These are phyloP conservation scores for silkworm (Bombyx mori) DNA, from an alignment of 1,140 invertebrate genomes.

Conservation along the genomic window DNA sequence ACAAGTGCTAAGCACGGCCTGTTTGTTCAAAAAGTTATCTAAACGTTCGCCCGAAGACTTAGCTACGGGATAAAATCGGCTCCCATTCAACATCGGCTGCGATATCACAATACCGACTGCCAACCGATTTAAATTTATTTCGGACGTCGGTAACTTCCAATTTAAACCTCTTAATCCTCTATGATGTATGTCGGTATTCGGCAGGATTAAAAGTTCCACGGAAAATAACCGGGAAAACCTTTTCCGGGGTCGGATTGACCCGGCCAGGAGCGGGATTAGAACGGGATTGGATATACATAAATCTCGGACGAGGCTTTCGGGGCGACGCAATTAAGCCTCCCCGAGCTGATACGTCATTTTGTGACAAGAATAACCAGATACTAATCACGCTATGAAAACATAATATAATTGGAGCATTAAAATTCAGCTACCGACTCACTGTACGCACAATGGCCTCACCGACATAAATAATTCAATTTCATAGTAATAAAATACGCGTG, in stretches of 20 bases:
- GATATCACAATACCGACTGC: conserved; percentile 69
- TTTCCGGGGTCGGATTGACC: conserved; percentile 68
- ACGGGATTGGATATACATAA: conserved; percentile 70
- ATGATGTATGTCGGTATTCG: conserved; percentile 71
- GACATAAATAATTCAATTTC: conserved; percentile 71
- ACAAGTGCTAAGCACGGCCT: conserved; percentile 14
- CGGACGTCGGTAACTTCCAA: conserved; percentile 71
- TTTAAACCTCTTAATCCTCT: conserved; percentile 71
- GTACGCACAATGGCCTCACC: conserved; percentile 52
- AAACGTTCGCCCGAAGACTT: conserved; percentile 45
- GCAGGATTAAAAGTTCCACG: conserved; percentile 70
- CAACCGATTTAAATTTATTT: conserved; percentile 70
- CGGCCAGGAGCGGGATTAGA: conserved; percentile 63
- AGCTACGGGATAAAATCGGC: conserved; percentile 57
- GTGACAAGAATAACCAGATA: conserved; percentile 42
- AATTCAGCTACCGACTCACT: conserved; percentile 49
- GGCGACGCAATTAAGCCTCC: conserved; percentile 60
- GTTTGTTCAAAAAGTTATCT: conserved; percentile 8
- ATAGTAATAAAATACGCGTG: conserved; percentile 71
- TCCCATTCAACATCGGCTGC: conserved; percentile 60
- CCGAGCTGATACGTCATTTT: conserved; percentile 60
- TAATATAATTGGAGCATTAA: conserved; percentile 63
- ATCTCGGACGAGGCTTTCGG: conserved; percentile 62
- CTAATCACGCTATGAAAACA: conserved; percentile 51
- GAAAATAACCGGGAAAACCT: conserved; percentile 72